Percentiles rank a stretch among this genome's conserved stretches.
These are phyloP conservation scores for Sapayoa aenigma DNA, from an alignment of 2,113 vertebrate species.

Conservation along the genomic window DNA sequence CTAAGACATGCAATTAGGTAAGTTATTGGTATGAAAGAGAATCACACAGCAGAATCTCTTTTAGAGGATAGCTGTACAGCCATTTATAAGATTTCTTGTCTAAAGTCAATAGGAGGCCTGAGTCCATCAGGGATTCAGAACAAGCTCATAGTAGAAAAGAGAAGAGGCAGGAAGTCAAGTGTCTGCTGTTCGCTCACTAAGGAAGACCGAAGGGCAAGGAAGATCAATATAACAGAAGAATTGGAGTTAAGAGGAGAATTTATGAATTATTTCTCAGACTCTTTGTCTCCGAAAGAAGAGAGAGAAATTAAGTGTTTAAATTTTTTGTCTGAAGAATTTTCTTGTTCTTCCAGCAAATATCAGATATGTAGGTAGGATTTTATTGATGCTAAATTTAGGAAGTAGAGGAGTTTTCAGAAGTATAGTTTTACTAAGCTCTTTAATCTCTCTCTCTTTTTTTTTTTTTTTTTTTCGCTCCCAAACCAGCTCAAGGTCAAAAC, in stretches of 20 bases:
- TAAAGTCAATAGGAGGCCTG: neutral
- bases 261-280: constrained; percentile 39
- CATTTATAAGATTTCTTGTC: neutral
- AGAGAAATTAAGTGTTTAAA: neutral
- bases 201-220: constrained; percentile 1
- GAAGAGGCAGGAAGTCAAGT: constrained; percentile 9
- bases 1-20: neutral
- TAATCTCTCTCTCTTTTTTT: neutral
- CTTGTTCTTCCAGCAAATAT: neutral
- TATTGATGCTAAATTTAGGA: neutral
- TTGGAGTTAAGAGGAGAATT: neutral
- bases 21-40: neutral
- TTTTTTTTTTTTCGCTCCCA: neutral
- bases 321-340: neutral
- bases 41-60: neutral
- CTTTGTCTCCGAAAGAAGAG: neutral
- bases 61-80: neutral
- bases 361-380: neutral
- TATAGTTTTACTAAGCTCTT: neutral
- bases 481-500: neutral
- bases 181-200: neutral
- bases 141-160: neutral
- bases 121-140: neutral
- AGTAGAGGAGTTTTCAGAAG: neutral
- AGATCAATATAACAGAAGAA: constrained; percentile 24